Percentiles rank a stretch among this genome's conserved stretches.
phyloP scores from a whole-genome alignment of 1,140 invertebrate species.

The Ylistrum balloti region DNA sequence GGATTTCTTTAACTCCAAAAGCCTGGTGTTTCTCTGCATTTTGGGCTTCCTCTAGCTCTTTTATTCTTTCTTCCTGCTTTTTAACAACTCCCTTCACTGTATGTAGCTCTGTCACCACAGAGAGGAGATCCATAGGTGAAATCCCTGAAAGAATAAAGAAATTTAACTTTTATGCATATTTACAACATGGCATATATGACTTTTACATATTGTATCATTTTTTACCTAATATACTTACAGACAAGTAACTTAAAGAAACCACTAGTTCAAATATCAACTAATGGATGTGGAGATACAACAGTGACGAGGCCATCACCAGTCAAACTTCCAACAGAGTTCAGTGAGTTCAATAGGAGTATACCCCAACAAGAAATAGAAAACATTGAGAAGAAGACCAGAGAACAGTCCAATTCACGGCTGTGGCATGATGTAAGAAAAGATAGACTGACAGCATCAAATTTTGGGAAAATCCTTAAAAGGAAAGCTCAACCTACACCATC shows the following conservation, averaged over 20 bases:
- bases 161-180: neutral
- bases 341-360: neutral
- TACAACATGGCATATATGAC: neutral
- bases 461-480: conserved; percentile 48
- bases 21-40: neutral
- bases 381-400: conserved; percentile 49
- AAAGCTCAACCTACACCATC: conserved; percentile 51
- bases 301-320: conserved; percentile 41
- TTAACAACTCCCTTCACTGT: conserved; percentile 8
- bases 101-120: conserved; percentile 44
- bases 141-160: conserved; percentile 41
- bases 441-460: conserved; percentile 54
- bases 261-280: neutral
- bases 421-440: conserved; percentile 51
- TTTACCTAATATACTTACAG: conserved; percentile 52
- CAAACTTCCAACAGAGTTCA: neutral
- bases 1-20: conserved; percentile 29
- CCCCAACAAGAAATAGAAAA: neutral
- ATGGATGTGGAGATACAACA: conserved; percentile 54
- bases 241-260: conserved; percentile 47
- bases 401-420: neutral
- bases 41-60: neutral
- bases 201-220: neutral
- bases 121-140: conserved; percentile 50
- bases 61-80: conserved; percentile 12